These are phyloP conservation scores for Pseudolaguvia tuberculata DNA, from an alignment of 2,113 vertebrate species.

Conservation along the genomic window DNA sequence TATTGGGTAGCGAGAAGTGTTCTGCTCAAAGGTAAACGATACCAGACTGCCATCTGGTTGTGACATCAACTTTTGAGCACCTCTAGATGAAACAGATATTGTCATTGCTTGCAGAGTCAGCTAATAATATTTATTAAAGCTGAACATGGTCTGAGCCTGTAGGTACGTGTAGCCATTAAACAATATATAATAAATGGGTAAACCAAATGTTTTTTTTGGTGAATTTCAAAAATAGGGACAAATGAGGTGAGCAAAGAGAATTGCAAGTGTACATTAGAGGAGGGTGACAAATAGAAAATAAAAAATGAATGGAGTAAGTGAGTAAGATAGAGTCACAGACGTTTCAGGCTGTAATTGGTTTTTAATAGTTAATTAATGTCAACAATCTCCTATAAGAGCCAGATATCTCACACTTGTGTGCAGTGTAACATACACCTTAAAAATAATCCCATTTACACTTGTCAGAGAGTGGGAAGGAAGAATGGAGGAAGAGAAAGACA, in stretches of 20 bases:
- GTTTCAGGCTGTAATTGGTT: conserved; percentile 35
- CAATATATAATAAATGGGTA: not conserved
- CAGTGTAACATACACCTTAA: conserved; percentile 23
- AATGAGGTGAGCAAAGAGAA: not conserved
- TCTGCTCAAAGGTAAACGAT: not conserved
- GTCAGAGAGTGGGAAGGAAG: conserved; percentile 1
- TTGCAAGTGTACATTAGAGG: not conserved
- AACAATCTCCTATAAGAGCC: conserved; percentile 35
- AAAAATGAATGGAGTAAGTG: not conserved
- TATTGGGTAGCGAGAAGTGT: too few relatives aligned
- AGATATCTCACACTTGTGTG: conserved; percentile 36
- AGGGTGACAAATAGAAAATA: not conserved
- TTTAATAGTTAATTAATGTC: conserved; percentile 47
- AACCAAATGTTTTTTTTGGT: not conserved
- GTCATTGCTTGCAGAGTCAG: not conserved
- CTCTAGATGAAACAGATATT: not conserved
- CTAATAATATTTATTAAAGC: conserved; percentile 17
- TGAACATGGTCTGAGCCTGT: not conserved
- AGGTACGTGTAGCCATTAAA: not conserved
- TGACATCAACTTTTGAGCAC: not conserved
- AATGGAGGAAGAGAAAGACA: not conserved
- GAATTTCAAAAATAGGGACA: not conserved
- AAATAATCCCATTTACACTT: conserved; percentile 40
- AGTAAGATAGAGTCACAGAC: not conserved
- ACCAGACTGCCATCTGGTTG: not conserved